phyloP scores from a whole-genome alignment of 2,113 vertebrate genomes.

The Raja brachyura region DNA sequence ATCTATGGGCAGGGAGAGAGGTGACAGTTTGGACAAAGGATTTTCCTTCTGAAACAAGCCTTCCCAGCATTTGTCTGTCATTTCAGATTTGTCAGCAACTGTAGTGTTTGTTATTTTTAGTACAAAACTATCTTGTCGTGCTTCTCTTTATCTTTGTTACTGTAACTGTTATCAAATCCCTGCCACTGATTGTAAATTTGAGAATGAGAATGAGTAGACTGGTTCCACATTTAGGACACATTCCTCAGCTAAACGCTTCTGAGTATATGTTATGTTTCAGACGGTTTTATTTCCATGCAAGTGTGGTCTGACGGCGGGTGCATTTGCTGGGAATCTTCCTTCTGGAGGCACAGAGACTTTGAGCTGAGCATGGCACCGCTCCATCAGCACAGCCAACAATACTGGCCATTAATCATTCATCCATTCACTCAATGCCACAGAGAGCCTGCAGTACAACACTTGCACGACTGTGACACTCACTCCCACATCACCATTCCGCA shows the following conservation, averaged over 20 bases:
- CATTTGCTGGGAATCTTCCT: background rate
- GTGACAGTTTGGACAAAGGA: no score
- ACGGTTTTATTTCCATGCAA: background rate
- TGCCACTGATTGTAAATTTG: background rate
- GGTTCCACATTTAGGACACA: no score
- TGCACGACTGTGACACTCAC: background rate
- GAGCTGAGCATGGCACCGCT: background rate
- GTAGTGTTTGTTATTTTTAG: no score
- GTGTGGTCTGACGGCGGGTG: background rate
- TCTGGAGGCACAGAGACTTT: background rate
- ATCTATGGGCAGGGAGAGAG: no score
- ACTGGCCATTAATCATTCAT: conserved; percentile 17
- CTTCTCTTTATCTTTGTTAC: background rate
- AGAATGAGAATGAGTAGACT: background rate
- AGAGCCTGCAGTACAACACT: background rate
- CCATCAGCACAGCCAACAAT: background rate
- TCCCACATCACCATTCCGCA: background rate
- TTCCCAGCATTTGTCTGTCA: no score
- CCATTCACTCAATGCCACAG: background rate
- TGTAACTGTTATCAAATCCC: background rate
- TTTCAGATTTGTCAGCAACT: no score
- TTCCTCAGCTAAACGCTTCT: background rate
- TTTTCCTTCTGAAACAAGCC: no score
- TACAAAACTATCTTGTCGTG: no score
- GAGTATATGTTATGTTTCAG: background rate